phyloP scores from a whole-genome alignment of 2,113 vertebrate genomes.

The Drymodes brunneopygia region DNA sequence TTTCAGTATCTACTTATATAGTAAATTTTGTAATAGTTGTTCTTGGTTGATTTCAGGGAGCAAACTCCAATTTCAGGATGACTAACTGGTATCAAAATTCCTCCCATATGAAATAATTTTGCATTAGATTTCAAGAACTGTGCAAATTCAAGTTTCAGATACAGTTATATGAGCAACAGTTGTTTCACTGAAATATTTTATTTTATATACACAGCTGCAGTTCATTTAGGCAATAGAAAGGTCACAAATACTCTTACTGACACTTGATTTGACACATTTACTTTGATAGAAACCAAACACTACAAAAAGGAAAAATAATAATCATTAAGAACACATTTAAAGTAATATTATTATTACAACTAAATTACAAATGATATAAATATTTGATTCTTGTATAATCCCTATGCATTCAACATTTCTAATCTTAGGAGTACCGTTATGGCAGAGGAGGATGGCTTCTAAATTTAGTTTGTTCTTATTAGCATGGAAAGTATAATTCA shows the following conservation, averaged over 20 bases:
- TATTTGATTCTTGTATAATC: neutral
- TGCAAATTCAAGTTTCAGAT: neutral
- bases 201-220: conserved; percentile 30
- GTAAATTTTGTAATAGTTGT: neutral
- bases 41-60: neutral
- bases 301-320: conserved; percentile 11
- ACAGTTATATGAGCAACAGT: neutral
- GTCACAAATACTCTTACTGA: conserved; percentile 10
- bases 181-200: conserved; percentile 12
- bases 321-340: conserved; percentile 21
- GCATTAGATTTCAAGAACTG: neutral
- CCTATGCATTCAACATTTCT: neutral
- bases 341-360: conserved; percentile 7
- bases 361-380: neutral
- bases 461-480: neutral
- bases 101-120: neutral
- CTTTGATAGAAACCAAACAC: neutral
- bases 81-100: neutral
- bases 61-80: neutral
- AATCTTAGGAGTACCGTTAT: neutral
- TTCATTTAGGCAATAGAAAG: conserved; percentile 39
- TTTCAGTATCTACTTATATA: neutral
- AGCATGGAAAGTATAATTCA: neutral
- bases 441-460: neutral
- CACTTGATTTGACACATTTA: neutral